A percentile compares a stretch with the other conserved stretches of the same genome.
These are phyloP conservation scores for Acanthoscelides obtectus DNA, from an alignment of 2,888 invertebrate genomes.

Conservation along the genomic window DNA sequence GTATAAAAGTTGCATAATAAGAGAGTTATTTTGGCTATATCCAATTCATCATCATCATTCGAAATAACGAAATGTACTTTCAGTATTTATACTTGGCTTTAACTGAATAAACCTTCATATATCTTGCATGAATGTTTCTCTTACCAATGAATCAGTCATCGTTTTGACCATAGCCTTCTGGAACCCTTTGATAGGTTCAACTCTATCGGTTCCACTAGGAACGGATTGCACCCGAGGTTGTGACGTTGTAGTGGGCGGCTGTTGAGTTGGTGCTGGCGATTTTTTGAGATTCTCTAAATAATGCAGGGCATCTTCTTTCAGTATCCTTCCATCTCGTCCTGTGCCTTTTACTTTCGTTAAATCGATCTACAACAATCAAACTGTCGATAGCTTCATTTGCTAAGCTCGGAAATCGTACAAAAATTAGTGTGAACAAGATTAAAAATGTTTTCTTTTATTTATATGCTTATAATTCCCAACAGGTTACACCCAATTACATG, in stretches of 20 bases:
- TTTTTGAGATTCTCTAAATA: conserved; percentile 50
- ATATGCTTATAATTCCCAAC: no score
- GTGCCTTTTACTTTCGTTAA: conserved; percentile 67
- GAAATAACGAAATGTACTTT: no score
- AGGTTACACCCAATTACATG: no score
- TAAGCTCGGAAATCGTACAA: no score
- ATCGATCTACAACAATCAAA: conserved; percentile 55
- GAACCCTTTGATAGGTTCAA: conserved; percentile 73
- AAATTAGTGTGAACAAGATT: no score
- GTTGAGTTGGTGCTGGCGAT: conserved; percentile 4
- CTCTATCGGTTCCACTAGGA: conserved; percentile 46
- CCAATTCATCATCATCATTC: no score
- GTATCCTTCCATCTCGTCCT: conserved; percentile 84
- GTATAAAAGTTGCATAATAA: no score
- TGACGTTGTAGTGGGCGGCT: conserved; percentile 18
- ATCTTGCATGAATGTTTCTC: background rate
- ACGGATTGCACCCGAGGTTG: background rate
- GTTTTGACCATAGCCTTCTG: conserved; percentile 92
- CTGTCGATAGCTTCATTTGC: no score
- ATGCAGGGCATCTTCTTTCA: conserved; percentile 90
- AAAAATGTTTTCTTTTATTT: no score
- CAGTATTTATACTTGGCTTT: no score
- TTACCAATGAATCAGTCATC: conserved; percentile 83
- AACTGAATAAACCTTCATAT: no score
- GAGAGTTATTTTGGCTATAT: no score